These are phyloP conservation scores for Mesorhabditis sp. DNA, from an alignment of 2,888 invertebrate species.

Conservation along the genomic window DNA sequence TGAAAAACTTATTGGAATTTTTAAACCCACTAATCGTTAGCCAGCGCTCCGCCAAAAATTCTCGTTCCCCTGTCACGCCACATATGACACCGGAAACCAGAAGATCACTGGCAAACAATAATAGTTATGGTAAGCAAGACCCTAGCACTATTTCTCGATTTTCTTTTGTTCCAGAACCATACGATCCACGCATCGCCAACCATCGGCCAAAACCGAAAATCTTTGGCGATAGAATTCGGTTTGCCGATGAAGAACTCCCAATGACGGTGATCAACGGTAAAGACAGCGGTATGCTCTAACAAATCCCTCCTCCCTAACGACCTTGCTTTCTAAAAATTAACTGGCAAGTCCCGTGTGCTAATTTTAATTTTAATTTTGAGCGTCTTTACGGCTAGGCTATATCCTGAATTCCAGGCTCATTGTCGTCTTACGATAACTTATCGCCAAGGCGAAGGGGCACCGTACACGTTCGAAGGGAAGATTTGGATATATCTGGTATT, in stretches of 20 bases:
- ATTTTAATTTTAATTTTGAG: no score
- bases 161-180: not conserved
- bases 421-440: constrained; percentile 1
- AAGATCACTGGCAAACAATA: no score
- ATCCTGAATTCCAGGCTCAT: not conserved
- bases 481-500: not conserved
- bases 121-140: no score
- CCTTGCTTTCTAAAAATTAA: not conserved
- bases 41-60: no score
- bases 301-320: not conserved
- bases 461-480: not conserved
- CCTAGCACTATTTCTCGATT: no score
- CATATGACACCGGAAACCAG: no score
- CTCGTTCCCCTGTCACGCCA: no score
- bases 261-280: constrained; percentile 6
- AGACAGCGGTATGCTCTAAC: not conserved
- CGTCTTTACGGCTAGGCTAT: no score
- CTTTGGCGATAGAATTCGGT: not conserved
- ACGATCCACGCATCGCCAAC: not conserved
- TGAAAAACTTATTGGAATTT: not conserved
- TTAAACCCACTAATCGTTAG: not conserved
- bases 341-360: no score
- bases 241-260: constrained; percentile 4
- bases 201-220: not conserved
- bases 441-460: not conserved